Conservation (phyloP, 2,113 vertebrate genomes). For the Xiphias gladius region DNA sequence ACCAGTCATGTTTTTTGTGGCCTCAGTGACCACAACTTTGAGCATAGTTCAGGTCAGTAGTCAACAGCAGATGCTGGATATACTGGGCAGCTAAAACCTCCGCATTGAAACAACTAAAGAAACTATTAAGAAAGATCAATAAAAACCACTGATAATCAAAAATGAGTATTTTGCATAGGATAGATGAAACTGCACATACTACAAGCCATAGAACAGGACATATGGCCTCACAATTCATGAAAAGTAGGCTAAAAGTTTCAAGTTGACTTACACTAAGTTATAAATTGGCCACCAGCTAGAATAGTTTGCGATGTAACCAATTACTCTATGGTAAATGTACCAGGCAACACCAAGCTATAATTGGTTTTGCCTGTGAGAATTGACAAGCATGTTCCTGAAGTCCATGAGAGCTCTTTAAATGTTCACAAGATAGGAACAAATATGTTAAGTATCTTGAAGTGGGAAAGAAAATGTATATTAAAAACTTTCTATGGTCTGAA, state of each 20-base stretch:
- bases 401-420: not conserved
- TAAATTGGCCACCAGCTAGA: not conserved
- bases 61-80: not conserved
- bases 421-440: not conserved
- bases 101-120: too few species aligned
- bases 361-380: not conserved
- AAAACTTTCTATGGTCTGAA: not conserved
- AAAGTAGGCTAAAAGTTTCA: not conserved
- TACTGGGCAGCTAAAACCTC: not conserved
- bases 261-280: not conserved
- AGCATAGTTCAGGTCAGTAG: not conserved
- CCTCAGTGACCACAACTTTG: not conserved
- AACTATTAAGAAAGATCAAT: not conserved
- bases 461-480: not conserved
- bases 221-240: not conserved
- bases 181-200: not conserved
- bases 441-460: not conserved
- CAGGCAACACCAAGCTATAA: not conserved
- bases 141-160: not conserved
- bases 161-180: not conserved
- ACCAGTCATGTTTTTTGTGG: too few species aligned
- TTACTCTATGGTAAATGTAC: not conserved
- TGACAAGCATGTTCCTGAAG: not conserved
- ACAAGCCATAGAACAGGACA: not conserved
- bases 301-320: not conserved